A percentile compares a stretch with the other conserved stretches of the same genome.
Conservation (phyloP, 2,797 vertebrate species). For the Loriculus beryllinus region DNA sequence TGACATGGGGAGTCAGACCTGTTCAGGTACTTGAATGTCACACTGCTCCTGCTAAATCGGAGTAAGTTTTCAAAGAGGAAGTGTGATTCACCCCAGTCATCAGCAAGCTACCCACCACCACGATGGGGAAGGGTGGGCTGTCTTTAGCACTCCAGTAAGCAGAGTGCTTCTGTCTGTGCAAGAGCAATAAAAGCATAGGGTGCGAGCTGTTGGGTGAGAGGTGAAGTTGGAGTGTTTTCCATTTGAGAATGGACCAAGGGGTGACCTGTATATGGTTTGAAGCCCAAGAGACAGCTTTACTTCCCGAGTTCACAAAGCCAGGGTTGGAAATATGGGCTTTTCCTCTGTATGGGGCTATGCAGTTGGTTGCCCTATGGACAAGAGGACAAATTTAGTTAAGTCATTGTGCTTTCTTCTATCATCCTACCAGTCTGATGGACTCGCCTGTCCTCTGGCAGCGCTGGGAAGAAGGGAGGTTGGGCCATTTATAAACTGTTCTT, state of each 20-base stretch:
- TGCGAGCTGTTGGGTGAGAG: rapidly evolving
- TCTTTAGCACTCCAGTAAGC: background rate
- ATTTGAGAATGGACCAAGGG: background rate
- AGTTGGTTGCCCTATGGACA: background rate
- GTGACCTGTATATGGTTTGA: background rate
- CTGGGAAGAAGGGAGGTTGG: background rate
- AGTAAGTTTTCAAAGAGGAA: background rate
- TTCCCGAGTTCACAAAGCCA: rapidly evolving
- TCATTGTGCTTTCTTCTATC: background rate
- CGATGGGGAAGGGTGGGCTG: background rate
- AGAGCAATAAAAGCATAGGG: background rate
- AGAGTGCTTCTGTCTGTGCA: background rate
- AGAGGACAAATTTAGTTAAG: background rate
- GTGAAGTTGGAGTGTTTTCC: background rate
- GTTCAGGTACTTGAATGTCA: background rate
- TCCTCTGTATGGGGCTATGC: background rate
- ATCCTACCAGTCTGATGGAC: background rate
- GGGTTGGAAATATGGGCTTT: background rate
- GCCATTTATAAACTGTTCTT: background rate
- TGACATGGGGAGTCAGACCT: background rate
- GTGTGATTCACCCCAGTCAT: background rate
- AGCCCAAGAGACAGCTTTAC: background rate
- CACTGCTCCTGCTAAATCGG: background rate
- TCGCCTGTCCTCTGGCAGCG: background rate
- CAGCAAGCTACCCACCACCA: background rate